Percentiles rank a stretch among this genome's conserved stretches.
Conservation (phyloP, 2,113 vertebrate species). For the Dasyprocta punctata region DNA sequence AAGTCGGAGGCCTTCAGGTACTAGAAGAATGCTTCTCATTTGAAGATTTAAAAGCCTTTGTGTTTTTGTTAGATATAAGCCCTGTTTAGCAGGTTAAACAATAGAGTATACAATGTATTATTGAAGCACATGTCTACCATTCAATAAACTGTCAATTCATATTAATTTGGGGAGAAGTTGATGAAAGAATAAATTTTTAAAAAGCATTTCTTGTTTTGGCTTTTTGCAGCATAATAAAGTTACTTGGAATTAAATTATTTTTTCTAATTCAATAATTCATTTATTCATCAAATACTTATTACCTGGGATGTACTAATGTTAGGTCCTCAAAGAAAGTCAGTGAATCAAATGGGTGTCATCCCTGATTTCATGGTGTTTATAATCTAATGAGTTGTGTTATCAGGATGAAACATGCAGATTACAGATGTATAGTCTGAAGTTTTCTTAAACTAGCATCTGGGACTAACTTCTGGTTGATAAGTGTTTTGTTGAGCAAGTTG, state of each 20-base stretch:
- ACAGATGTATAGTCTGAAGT: neutral
- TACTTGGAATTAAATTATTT: neutral
- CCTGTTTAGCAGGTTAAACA: neutral
- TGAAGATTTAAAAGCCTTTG: neutral
- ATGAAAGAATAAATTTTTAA: neutral
- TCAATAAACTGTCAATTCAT: neutral
- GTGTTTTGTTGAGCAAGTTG: neutral
- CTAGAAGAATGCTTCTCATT: neutral
- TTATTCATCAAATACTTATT: constrained; percentile 6
- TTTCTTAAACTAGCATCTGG: neutral
- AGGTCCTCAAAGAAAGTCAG: neutral
- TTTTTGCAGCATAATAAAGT: neutral
- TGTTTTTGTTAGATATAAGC: constrained; percentile 2
- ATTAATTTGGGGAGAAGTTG: neutral
- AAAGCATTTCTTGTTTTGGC: neutral
- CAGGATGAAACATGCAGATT: neutral
- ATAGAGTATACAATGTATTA: neutral
- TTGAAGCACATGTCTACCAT: neutral
- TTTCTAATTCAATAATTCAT: neutral
- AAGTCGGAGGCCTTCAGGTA: neutral
- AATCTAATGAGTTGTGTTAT: neutral
- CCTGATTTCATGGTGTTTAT: neutral
- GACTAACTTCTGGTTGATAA: neutral
- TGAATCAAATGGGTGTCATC: neutral
- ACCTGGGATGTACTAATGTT: neutral